Evolutionary conservation across 2,797 vertebrate species (phyloP), one percentile per base, ranked within the genome.

Genomic region (Crocodylus rhombifer): DNA sequence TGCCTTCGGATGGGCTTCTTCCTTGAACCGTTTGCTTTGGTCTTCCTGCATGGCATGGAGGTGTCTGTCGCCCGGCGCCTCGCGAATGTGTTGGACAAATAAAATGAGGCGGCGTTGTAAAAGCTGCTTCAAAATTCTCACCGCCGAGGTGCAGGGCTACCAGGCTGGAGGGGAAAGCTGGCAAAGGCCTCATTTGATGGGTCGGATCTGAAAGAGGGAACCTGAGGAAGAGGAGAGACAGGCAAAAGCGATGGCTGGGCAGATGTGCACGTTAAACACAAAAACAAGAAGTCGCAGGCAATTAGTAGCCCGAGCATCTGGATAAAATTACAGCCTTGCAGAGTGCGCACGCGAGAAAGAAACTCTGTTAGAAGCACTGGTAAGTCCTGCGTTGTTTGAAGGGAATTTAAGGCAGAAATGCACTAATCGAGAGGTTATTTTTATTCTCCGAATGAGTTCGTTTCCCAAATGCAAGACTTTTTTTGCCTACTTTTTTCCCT

Each of bases 271-370:
- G 28, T 42, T 80, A 83, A 86, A 67, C 2, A 3, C 1, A 81
- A 73, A 81, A 92, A 30, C 76, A 82, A 18, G 5, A 30, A 82
- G 84, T 69, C 80, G 63, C 84, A 90, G 60, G 23, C 20, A 88
- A 84, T 92, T 42, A 75, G 86, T 62, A 79, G 92, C 57, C 80
- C 84, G 89, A 28, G 77, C 96, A 97, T 96, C 96, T 96, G 97
- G 96, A 96, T 91, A 65, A 93, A 96, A 96, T 97, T 96, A 95
- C 33, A 69, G 26, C 18, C 9, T 67, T 55, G 88, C n/a, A 78
- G 75, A 2, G 33, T 84, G 86, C 0, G 0, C 61, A 74, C 86
- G 86, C 86, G 60, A 76, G 69, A 80, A 65, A 69, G 56, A 67
- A 81, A 58, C 51, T 95, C 96, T 94, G 92, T 89, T 42, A 94